phyloP scores from a whole-genome alignment of 2,113 vertebrate species.

The Balaeniceps rex region DNA sequence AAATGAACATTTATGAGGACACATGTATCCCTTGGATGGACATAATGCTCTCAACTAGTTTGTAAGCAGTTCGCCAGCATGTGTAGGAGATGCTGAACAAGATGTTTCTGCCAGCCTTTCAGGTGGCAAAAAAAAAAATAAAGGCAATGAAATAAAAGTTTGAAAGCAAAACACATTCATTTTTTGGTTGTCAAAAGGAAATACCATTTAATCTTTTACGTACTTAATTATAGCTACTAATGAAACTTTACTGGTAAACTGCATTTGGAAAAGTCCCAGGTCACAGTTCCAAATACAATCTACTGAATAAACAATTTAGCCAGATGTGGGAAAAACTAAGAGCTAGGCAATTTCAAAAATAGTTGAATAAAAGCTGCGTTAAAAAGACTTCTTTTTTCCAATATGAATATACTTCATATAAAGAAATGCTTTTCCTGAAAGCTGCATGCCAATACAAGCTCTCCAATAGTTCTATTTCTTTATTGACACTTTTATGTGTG shows the following conservation, averaged over 20 bases:
- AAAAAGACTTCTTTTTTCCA: neutral
- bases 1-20: neutral
- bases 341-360: neutral
- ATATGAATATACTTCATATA: neutral
- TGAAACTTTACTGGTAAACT: neutral
- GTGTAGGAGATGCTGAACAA: neutral
- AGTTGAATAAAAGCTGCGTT: neutral
- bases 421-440: neutral
- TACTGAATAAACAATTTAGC: neutral
- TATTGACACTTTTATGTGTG: neutral
- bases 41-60: neutral
- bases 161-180: neutral
- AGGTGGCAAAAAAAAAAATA: neutral
- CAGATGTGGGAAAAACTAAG: neutral
- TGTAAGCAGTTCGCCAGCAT: neutral
- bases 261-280: neutral
- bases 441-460: neutral
- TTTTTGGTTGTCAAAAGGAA: neutral
- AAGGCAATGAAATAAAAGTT: neutral
- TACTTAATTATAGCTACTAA: neutral
- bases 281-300: neutral
- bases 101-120: conserved; percentile 7
- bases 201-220: neutral
- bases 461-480: neutral
- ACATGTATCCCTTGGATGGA: neutral